phyloP scores from a whole-genome alignment of 2,888 invertebrate genomes.

The Isoperla grammatica region DNA sequence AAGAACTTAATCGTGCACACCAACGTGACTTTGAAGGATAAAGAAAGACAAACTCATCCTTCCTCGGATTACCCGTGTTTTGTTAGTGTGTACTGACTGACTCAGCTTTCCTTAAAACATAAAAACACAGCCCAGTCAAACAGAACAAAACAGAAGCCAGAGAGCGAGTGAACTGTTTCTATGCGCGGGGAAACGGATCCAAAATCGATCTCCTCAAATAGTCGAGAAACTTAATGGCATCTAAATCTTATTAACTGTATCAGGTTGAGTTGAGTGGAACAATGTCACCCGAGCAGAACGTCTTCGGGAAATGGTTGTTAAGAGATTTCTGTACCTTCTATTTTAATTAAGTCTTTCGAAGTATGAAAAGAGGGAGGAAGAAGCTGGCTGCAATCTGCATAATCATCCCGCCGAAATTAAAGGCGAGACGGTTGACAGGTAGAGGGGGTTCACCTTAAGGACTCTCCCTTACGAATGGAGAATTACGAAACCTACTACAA shows the following conservation, averaged over 20 bases:
- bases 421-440: neutral
- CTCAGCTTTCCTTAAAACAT: too few relatives aligned
- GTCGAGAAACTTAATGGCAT: neutral
- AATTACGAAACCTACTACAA: too few relatives aligned
- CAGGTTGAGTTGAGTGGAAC: too few relatives aligned
- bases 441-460: neutral
- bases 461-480: too few relatives aligned
- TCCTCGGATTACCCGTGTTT: too few relatives aligned
- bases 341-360: conserved; percentile 2
- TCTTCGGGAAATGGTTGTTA: neutral
- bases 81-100: too few relatives aligned
- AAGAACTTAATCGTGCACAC: too few relatives aligned
- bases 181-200: neutral
- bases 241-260: conserved; percentile 1
- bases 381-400: neutral
- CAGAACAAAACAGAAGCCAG: too few relatives aligned
- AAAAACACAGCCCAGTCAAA: too few relatives aligned
- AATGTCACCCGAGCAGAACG: neutral
- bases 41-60: too few relatives aligned
- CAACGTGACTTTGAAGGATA: too few relatives aligned
- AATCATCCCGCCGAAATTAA: neutral
- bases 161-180: neutral
- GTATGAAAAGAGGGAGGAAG: neutral
- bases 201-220: neutral
- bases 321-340: neutral